A percentile compares a stretch with the other conserved stretches of the same genome.
Evolutionary conservation across 2,797 vertebrate species (phyloP).

Genomic region (Xyrichtys novacula): DNA sequence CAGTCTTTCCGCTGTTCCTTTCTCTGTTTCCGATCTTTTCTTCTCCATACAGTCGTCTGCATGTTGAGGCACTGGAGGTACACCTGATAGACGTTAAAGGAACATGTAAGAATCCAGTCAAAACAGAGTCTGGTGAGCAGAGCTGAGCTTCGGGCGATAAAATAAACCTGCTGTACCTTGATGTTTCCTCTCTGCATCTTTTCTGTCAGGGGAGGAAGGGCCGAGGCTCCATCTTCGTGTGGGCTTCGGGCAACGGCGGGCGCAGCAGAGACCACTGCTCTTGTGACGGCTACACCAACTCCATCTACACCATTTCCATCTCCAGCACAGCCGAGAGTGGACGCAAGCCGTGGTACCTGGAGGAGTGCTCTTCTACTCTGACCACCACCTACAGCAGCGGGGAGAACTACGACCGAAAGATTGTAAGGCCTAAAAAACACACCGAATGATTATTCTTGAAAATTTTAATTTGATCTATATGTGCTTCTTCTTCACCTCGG

Average conservation of each 20-base stretch:
- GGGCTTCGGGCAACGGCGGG: slow-evolving; percentile 98
- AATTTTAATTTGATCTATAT: too few species aligned
- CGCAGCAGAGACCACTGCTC: slow-evolving; percentile 98
- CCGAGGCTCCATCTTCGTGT: slow-evolving; percentile 96
- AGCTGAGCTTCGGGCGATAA: background rate
- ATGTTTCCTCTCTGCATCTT: slow-evolving; percentile 39
- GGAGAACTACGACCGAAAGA: slow-evolving; percentile 98
- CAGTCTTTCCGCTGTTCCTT: slow-evolving; percentile 14
- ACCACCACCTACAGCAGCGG: slow-evolving; percentile 99
- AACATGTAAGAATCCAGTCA: slow-evolving; percentile 6
- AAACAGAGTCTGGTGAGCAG: slow-evolving; percentile 13
- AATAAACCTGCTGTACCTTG: slow-evolving; percentile 6
- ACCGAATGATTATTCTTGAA: too few species aligned
- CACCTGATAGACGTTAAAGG: slow-evolving; percentile 8
- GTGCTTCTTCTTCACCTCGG: background rate
- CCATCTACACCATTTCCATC: slow-evolving; percentile 99
- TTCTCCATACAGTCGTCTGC: slow-evolving; percentile 6
- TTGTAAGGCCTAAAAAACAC: slow-evolving; percentile 86
- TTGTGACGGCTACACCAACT: slow-evolving; percentile 98
- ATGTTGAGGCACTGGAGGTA: slow-evolving; percentile 3
- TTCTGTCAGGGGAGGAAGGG: slow-evolving; percentile 92
- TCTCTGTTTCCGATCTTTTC: slow-evolving; percentile 13
- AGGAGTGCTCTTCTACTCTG: slow-evolving; percentile 96
- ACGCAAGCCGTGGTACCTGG: slow-evolving; percentile 98
- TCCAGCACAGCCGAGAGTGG: slow-evolving; percentile 98